Evolutionary conservation across 2,113 vertebrate genomes (phyloP).

Genomic region (Toxotes jaculatrix): DNA sequence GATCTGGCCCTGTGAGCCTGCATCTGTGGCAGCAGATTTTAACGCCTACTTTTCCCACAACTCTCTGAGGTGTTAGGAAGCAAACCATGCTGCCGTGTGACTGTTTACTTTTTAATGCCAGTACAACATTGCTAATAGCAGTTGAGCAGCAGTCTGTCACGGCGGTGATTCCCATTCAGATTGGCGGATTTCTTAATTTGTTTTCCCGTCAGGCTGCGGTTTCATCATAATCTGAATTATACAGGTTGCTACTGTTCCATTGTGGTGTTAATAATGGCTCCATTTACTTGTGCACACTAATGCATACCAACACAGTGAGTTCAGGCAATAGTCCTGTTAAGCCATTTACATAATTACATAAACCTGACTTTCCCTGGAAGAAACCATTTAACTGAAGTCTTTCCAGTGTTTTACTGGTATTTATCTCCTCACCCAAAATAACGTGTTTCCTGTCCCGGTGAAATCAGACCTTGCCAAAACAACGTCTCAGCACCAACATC

Average conservation of each 20-base stretch:
- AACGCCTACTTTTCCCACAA: too few relatives aligned
- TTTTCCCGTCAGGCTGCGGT: too few relatives aligned
- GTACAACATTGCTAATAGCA: background rate
- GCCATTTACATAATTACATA: conserved; percentile 3
- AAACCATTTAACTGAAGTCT: background rate
- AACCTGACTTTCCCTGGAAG: background rate
- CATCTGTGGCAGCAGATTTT: too few relatives aligned
- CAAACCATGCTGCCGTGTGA: too few relatives aligned
- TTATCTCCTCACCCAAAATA: background rate
- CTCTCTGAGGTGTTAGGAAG: too few relatives aligned
- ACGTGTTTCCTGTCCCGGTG: background rate
- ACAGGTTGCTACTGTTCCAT: background rate
- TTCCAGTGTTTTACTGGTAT: background rate
- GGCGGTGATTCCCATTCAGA: background rate
- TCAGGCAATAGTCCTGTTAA: background rate
- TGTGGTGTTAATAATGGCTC: background rate
- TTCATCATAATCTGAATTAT: background rate
- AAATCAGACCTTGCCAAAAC: conserved; percentile 1
- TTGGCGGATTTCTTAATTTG: too few relatives aligned
- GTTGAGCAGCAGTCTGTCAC: background rate
- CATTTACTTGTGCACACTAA: background rate
- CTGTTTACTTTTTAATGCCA: too few relatives aligned
- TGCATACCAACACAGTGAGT: background rate
- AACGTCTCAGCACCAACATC: background rate
- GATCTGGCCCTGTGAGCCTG: too few relatives aligned